Evolutionary conservation across 2,113 vertebrate genomes (phyloP), one percentile per base, ranked within the genome.

Genomic region (Ancistrus triradiatus): DNA sequence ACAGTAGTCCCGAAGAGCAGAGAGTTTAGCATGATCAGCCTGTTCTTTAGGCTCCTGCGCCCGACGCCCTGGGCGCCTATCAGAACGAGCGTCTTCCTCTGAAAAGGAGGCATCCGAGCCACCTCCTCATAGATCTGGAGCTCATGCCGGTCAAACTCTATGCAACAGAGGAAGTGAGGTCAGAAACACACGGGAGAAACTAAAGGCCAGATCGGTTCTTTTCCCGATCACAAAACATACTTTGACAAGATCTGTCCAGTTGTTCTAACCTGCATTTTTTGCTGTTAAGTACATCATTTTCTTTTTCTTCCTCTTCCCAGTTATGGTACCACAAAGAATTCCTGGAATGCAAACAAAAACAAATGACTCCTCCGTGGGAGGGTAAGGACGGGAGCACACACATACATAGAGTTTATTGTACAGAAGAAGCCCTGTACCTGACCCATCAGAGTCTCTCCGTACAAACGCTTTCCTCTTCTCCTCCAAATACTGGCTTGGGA

Each of bases 391-490:
- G 33, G 2, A 53, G 1, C 28, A 33, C 17, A 19, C 19, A 22
- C 5, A 35, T 10, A 35, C 15, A 31, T 31, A 31, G 3, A 3
- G 3, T 31, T 31, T 31, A 31, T 31, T 31, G 7, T 31, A 4
- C 7, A 7, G 27, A 4, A 7, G 3, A 7, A 31, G 27, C 3
- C n/a, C 3, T 31, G 14, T 84, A 90, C 90, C 92, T 78, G 92
- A 86, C 62, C 76, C 87, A 69, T 95, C 91, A 90, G 88, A 91
- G 81, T 98, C 95, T 84, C 82, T 92, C 74, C 93, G 91, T 72
- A 98, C 95, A 87, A 98, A 99, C 18, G 96, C 95, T 82, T 99
- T 99, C 76, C 95, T 92, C 83, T 99, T 99, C 85, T 99, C 96
- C 84, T 99, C 95, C 68, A 98, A 82, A 77, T 94, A 95, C 81